Base-by-base conservation (phyloP, 2,888 invertebrate genomes). In the Agrilus mali region DNA sequence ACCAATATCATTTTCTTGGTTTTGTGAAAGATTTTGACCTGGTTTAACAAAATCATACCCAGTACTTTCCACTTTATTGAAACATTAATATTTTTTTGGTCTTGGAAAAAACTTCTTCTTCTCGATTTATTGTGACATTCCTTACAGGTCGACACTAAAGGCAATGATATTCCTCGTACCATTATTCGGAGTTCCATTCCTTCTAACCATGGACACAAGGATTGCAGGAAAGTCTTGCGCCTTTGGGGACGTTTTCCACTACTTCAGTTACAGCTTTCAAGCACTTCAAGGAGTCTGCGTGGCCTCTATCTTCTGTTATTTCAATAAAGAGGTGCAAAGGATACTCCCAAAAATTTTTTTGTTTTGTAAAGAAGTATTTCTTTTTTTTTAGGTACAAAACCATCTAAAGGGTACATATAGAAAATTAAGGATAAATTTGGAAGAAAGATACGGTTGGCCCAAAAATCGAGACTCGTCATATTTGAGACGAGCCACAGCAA, bases 81-180 rank as follows among this genome's bases (percentile, higher is more conserved):
- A 6, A 20, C 20, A 5, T 20, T 20, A 20, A 20, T n/a, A n/a
- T n/a, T n/a, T n/a, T n/a, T n/a, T n/a, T n/a, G n/a, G n/a, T n/a
- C n/a, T n/a, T n/a, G n/a, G n/a, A n/a, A n/a, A n/a, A n/a, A n/a
- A n/a, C n/a, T n/a, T n/a, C n/a, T n/a, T n/a, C n/a, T n/a, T n/a
- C n/a, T n/a, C n/a, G 20, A 3, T 20, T 20, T 20, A 17, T 4
- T 17, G 17, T 2, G 4, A 17, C 4, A 17, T 17, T 17, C 17
- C 17, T 63, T 60, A 55, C 58, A 80, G 80, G 60, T 72, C 70
- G 47, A 76, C 78, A 27, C 69, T 78, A 14, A 76, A 77, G 55
- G 80, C 82, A 0, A 78, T 79, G 0, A 53, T 81, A 38, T 78
- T 82, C 53, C 67, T 83, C 50, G 73, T 82, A 62, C 82, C 82